These are phyloP conservation scores for Halictus ligatus DNA, from an alignment of 2,888 invertebrate species.

Conservation along the genomic window DNA sequence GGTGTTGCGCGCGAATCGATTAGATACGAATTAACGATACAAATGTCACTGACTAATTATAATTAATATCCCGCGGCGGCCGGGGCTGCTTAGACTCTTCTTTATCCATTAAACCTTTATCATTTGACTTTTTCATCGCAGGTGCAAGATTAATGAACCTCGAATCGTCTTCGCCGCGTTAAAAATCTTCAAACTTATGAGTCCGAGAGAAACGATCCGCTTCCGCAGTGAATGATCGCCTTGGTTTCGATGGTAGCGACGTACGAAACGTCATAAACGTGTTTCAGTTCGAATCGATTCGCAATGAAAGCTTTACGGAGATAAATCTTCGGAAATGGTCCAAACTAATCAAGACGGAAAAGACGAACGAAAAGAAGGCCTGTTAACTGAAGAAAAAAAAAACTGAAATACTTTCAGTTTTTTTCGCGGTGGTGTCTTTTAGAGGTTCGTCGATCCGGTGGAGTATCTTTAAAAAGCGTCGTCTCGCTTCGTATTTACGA, in stretches of 20 bases:
- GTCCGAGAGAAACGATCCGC: conserved; percentile 1
- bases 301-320: background rate
- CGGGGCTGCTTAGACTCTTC: background rate
- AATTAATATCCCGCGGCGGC: conserved; percentile 1
- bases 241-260: background rate
- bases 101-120: conserved; percentile 11
- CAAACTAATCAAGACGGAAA: background rate
- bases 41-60: conserved; percentile 15
- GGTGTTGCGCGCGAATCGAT: conserved; percentile 17
- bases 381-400: no score
- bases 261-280: background rate
- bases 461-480: conserved; percentile 46
- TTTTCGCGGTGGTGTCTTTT: background rate
- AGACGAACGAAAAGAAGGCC: background rate
- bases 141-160: conserved; percentile 7
- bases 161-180: background rate
- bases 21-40: conserved; percentile 17
- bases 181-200: background rate
- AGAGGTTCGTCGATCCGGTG: background rate
- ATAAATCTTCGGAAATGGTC: background rate
- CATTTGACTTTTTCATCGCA: conserved; percentile 5
- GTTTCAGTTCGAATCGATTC: background rate
- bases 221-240: background rate
- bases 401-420: no score
- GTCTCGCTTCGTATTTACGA: conserved; percentile 67